Conservation (phyloP, 1,140 invertebrate genomes). For the Rhyacophila brunnea region DNA sequence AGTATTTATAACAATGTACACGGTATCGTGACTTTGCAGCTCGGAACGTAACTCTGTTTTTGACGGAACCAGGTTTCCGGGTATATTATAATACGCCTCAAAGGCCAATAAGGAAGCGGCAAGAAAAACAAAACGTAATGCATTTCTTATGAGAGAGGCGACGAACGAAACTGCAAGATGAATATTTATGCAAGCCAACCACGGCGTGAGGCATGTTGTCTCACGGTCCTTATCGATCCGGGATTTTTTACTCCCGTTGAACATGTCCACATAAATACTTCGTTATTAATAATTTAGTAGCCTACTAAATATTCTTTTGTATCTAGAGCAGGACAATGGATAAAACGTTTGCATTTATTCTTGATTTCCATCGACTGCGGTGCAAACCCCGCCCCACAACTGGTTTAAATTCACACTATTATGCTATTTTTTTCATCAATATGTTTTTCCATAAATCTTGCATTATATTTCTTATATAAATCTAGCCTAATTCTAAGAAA, state of each 20-base stretch:
- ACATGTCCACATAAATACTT: too few relatives aligned
- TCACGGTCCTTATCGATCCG: neutral
- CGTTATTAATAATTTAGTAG: too few relatives aligned
- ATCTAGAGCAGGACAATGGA: too few relatives aligned
- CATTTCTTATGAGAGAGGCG: constrained; percentile 31
- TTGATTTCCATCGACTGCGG: neutral
- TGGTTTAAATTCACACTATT: neutral
- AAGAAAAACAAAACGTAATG: constrained; percentile 28
- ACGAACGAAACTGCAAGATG: constrained; percentile 20
- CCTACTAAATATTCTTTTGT: too few relatives aligned
- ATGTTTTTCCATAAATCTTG: too few relatives aligned
- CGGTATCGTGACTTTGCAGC: too few relatives aligned
- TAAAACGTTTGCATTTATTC: neutral
- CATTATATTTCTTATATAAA: too few relatives aligned
- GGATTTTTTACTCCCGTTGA: too few relatives aligned
- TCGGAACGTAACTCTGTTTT: too few relatives aligned
- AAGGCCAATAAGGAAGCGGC: constrained; percentile 3
- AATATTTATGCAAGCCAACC: constrained; percentile 28
- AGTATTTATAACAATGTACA: neutral
- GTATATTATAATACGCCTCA: neutral
- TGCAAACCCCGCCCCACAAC: neutral
- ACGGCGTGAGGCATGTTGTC: neutral
- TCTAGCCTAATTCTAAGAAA: too few relatives aligned
- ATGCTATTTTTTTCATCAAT: too few relatives aligned
- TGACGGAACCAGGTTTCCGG: too few relatives aligned